Evolutionary conservation across 2,888 invertebrate genomes (phyloP).

Genomic region (Zaprionus obscuricornis): DNA sequence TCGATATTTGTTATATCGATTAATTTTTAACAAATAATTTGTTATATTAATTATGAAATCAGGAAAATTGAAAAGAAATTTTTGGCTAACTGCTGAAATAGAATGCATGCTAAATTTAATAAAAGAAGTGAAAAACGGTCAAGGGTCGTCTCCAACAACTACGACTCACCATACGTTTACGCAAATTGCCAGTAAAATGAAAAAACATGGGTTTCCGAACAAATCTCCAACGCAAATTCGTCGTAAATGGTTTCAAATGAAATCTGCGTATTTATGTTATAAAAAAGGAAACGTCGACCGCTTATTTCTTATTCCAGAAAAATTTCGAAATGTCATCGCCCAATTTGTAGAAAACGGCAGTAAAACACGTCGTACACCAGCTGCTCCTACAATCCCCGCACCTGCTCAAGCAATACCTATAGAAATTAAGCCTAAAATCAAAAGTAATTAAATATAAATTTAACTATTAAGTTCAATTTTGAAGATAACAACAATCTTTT

Average conservation of each 20-base stretch:
- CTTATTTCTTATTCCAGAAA: conserved; percentile 75
- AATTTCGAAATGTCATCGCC: conserved; percentile 72
- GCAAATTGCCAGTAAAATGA: conserved; percentile 78
- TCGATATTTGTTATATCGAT: not conserved
- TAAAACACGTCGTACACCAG: conserved; percentile 38
- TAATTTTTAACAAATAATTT: not conserved
- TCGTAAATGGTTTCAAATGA: conserved; percentile 80
- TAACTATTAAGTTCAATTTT: not conserved
- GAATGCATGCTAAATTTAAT: conserved; percentile 79
- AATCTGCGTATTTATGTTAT: conserved; percentile 78
- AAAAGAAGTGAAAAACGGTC: conserved; percentile 64
- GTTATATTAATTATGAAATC: conserved; percentile 57
- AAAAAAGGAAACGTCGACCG: conserved; percentile 79
- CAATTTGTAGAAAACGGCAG: conserved; percentile 77
- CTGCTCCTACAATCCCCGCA: conserved; percentile 1
- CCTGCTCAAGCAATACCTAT: no score
- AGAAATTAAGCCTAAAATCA: conserved; percentile 15
- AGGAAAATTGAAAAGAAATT: conserved; percentile 75
- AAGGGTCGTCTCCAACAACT: conserved; percentile 67
- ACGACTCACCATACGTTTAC: conserved; percentile 75
- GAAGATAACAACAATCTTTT: not conserved
- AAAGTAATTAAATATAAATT: no score
- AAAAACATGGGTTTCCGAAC: conserved; percentile 73
- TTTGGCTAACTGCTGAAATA: conserved; percentile 77
- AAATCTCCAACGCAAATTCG: conserved; percentile 78